These are phyloP conservation scores for Cerastis rubricosa DNA, from an alignment of 2,888 invertebrate species.

Conservation along the genomic window DNA sequence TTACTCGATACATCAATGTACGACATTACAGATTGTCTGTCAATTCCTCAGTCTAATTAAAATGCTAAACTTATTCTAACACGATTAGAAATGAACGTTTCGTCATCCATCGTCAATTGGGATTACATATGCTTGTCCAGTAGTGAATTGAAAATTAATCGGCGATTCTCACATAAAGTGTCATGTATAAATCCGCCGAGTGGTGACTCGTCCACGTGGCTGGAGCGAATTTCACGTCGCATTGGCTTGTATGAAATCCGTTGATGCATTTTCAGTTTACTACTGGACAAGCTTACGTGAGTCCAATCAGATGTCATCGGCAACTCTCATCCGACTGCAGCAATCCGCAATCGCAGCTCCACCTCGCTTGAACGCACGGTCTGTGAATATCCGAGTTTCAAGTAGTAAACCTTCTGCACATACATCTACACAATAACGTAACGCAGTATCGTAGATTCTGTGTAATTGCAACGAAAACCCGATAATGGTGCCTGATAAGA, in stretches of 20 bases:
- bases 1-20: not conserved
- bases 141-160: no score
- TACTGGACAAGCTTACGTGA: not conserved
- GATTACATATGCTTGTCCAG: no score
- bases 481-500: constrained; percentile 65
- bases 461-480: constrained; percentile 75
- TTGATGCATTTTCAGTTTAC: not conserved
- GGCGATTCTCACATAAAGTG: no score
- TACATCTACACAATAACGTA: constrained; percentile 1
- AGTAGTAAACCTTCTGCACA: constrained; percentile 37
- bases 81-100: not conserved
- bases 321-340: not conserved
- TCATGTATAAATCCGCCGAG: no score
- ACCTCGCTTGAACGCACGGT: not conserved
- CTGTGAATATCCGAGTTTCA: not conserved
- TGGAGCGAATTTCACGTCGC: no score
- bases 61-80: not conserved
- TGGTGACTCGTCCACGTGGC: no score
- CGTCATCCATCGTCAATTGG: not conserved
- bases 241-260: no score
- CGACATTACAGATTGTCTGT: not conserved
- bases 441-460: constrained; percentile 48
- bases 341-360: not conserved
- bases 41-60: not conserved
- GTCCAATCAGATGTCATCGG: not conserved